Evolutionary conservation across 2,888 invertebrate species (phyloP).

Genomic region (Penaeus monodon): DNA sequence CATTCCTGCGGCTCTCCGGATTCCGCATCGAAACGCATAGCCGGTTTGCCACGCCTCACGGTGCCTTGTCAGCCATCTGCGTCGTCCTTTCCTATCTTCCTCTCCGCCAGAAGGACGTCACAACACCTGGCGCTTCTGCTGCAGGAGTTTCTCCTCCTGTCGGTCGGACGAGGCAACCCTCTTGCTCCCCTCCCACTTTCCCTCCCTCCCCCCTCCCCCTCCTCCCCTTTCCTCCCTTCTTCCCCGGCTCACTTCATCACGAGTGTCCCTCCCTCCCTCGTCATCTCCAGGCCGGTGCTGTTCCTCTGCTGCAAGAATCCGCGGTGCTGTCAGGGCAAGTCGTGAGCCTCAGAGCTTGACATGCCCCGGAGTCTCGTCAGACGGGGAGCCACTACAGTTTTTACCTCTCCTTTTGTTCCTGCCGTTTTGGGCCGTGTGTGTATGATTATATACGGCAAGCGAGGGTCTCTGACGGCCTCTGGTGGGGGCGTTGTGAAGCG

Average conservation of each 20-base stretch:
- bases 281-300: constrained; percentile 1
- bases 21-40: neutral
- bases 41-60: neutral
- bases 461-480: neutral
- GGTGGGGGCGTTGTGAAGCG: neutral
- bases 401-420: constrained; percentile 31
- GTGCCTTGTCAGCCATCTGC: too few relatives aligned
- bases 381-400: constrained; percentile 21
- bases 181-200: constrained; percentile 2
- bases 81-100: too few relatives aligned
- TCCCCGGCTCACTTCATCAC: neutral
- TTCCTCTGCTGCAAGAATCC: neutral
- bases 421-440: constrained; percentile 33
- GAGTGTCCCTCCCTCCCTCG: neutral
- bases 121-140: constrained; percentile 6
- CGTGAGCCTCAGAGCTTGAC: constrained; percentile 26
- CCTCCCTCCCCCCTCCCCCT: neutral
- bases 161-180: neutral
- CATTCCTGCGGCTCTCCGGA: constrained; percentile 7
- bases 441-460: constrained; percentile 32
- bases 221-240: neutral
- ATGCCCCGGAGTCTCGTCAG: constrained; percentile 35
- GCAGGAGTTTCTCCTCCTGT: neutral
- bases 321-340: constrained; percentile 28
- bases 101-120: neutral